Evolutionary conservation across 2,113 vertebrate genomes (phyloP), one percentile per base, ranked within the genome.

Genomic region (Calyptommatus sinebrachiatus): DNA sequence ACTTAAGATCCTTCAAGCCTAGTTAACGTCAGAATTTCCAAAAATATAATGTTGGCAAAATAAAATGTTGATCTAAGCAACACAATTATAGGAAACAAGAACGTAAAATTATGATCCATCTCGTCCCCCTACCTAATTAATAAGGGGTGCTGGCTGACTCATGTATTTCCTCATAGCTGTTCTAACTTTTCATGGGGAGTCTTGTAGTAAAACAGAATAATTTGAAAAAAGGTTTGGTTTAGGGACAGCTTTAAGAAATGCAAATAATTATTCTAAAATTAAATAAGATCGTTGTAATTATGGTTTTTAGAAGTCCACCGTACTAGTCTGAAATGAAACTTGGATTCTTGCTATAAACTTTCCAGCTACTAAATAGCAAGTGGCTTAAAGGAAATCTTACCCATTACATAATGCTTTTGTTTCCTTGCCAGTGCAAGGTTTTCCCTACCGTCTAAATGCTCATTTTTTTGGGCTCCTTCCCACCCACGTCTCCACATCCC

Each of bases 401-500:
- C 88, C 87, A 68, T 92, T 90, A 89, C 87, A 86, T 21, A 92
- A 90, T 87, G 67, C 53, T 76, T 62, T 29, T 57, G 41, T 80
- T 92, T 70, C 0, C 80, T 92, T 90, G 92, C 88, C 90, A 79
- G 73, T 93, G 89, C 86, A 83, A 88, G 88, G 91, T 85, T 85
- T 50, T 48, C 73, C 1, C 18, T n/a, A 24, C n/a, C 26, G 35
- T 68, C 62, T 29, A 46, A 46, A 29, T 18, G 53, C 71, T 29
- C 26, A n/a, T 21, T 1, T 26, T n/a, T 87, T 87, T 94, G 95
- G 95, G 95, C 95, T 89, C 82, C 71, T 81, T 87, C 94, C 94
- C 95, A 95, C 89, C 71, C n/a, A 80, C 89, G 92, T 91, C 93
- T 91, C 77, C 93, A 57, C 90, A 89, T 91, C 92, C 89, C 88